phyloP scores from a whole-genome alignment of 1,140 invertebrate species.

The Dendroctonus ponderosae region DNA sequence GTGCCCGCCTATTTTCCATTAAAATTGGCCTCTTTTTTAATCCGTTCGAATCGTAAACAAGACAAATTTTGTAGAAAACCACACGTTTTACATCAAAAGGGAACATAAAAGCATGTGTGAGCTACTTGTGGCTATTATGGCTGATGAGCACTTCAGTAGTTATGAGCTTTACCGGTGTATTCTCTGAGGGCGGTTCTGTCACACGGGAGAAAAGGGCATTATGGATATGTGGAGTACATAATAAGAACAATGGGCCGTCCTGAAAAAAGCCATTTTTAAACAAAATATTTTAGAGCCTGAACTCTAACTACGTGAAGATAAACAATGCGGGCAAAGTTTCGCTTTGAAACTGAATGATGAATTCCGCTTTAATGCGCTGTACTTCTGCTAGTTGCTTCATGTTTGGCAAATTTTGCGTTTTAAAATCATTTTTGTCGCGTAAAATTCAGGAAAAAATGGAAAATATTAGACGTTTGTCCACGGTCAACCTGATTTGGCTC shows the following conservation, averaged over 20 bases:
- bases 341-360: too few relatives aligned
- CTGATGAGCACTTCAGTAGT: conserved; percentile 46
- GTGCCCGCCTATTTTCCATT: conserved; percentile 9
- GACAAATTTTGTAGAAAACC: conserved; percentile 49
- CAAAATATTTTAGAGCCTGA: conserved; percentile 28
- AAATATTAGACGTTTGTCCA: too few relatives aligned
- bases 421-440: too few relatives aligned
- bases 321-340: too few relatives aligned
- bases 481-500: too few relatives aligned
- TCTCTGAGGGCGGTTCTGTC: conserved; percentile 38
- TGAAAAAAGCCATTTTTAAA: conserved; percentile 30
- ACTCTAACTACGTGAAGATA: neutral
- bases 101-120: conserved; percentile 47
- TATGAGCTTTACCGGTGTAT: conserved; percentile 39
- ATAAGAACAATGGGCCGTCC: conserved; percentile 30
- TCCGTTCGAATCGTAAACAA: conserved; percentile 38
- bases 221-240: conserved; percentile 39
- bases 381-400: too few relatives aligned
- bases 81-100: conserved; percentile 47
- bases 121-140: conserved; percentile 48
- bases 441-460: too few relatives aligned
- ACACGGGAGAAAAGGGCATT: conserved; percentile 36
- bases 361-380: too few relatives aligned
- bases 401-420: too few relatives aligned
- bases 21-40: neutral